Conservation (phyloP, 2,113 vertebrate genomes). For the Mellivora capensis region DNA sequence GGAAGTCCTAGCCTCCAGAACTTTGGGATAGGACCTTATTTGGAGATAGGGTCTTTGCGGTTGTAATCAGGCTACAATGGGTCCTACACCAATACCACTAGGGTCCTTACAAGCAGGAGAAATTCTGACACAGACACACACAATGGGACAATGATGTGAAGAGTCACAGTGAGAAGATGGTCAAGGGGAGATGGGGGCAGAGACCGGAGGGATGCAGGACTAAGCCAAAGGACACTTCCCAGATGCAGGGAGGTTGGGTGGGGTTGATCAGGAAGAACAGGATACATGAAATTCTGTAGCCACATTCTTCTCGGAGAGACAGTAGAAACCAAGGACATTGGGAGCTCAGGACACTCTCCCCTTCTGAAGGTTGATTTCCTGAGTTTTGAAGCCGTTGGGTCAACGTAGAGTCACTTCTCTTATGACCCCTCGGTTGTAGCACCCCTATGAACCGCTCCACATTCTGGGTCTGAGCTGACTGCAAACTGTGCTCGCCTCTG, state of each 20-base stretch:
- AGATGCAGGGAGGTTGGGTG: fast-evolving
- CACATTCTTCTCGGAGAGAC: not conserved
- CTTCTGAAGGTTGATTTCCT: not conserved
- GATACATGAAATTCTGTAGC: too few species aligned
- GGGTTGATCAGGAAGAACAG: not conserved
- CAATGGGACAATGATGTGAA: too few species aligned
- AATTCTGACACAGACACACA: not conserved
- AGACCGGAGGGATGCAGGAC: not conserved
- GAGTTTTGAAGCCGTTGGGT: not conserved
- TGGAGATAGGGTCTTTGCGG: not conserved
- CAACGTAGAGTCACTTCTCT: not conserved
- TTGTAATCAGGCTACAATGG: not conserved
- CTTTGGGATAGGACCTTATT: too few species aligned
- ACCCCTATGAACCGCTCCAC: fast-evolving
- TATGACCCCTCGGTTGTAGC: too few species aligned
- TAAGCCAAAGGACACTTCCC: not conserved
- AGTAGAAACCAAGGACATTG: fast-evolving
- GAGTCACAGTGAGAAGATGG: not conserved
- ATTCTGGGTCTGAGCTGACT: not conserved
- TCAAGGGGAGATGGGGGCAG: too few species aligned
- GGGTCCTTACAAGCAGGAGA: not conserved
- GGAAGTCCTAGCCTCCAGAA: too few species aligned
- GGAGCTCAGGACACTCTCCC: fast-evolving
- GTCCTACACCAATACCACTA: too few species aligned
- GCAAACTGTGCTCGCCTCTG: not conserved